These are phyloP conservation scores for Nothura maculosa DNA, from an alignment of 2,797 vertebrate genomes.

Conservation along the genomic window DNA sequence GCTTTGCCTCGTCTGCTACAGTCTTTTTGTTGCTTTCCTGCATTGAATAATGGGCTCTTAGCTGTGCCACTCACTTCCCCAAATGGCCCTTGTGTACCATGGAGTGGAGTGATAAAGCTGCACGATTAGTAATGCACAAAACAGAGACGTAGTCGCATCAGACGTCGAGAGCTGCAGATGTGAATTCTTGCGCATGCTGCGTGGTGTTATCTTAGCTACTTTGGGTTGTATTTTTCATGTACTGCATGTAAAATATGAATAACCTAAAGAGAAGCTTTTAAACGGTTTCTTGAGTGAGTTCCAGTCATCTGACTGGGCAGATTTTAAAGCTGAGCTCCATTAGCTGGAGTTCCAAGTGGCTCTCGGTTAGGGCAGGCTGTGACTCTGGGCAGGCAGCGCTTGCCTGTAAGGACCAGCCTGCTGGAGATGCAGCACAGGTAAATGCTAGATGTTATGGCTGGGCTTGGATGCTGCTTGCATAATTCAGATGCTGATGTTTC, in stretches of 20 bases:
- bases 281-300: background rate
- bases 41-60: conserved; percentile 33
- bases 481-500: conserved; percentile 20
- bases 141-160: background rate
- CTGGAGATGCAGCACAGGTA: background rate
- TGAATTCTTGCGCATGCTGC: background rate
- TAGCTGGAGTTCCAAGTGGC: background rate
- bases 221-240: background rate
- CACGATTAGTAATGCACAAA: background rate
- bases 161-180: background rate
- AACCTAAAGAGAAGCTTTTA: background rate
- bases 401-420: background rate
- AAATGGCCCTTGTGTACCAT: background rate
- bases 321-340: background rate
- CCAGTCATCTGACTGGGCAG: background rate
- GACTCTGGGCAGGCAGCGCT: background rate
- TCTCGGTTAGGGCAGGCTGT: background rate
- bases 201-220: background rate
- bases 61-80: background rate
- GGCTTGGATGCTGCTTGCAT: background rate
- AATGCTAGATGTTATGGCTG: background rate
- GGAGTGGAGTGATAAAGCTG: background rate
- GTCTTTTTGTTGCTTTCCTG: conserved; percentile 49
- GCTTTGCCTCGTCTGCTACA: background rate
- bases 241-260: background rate